These are phyloP conservation scores for Tyria jacobaeae DNA, from an alignment of 2,888 invertebrate genomes.

Conservation along the genomic window DNA sequence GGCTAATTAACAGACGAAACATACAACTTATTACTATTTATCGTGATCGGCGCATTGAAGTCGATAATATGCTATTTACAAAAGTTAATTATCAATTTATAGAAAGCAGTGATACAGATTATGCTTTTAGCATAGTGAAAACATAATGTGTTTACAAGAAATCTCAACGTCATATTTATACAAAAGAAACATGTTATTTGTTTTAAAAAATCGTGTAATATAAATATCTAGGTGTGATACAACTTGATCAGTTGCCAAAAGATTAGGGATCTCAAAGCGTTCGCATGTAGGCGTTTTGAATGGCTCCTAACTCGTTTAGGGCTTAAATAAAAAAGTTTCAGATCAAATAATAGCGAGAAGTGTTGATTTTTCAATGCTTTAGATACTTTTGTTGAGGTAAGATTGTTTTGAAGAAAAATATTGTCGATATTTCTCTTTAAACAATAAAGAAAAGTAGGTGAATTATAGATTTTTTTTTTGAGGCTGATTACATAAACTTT, in stretches of 20 bases:
- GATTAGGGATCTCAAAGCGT: conserved; percentile 67
- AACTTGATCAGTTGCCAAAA: conserved; percentile 76
- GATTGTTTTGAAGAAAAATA: conserved; percentile 27
- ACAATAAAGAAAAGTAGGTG: conserved; percentile 4
- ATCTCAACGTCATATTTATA: not conserved
- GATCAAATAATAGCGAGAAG: conserved; percentile 38
- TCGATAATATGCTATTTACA: too few relatives aligned
- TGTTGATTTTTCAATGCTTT: conserved; percentile 49
- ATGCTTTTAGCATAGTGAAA: not conserved
- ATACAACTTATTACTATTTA: too few relatives aligned
- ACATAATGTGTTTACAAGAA: not conserved
- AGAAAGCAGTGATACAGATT: too few relatives aligned
- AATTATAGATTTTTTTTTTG: not conserved
- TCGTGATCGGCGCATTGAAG: too few relatives aligned
- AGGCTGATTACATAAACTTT: conserved; percentile 5
- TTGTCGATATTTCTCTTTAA: conserved; percentile 8
- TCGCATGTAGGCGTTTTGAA: conserved; percentile 69
- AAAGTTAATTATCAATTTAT: not conserved
- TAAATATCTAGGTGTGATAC: conserved; percentile 70
- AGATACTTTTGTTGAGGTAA: conserved; percentile 32
- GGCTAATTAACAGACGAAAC: too few relatives aligned
- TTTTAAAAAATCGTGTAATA: conserved; percentile 41
- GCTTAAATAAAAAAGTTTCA: conserved; percentile 51
- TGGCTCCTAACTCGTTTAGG: conserved; percentile 62
- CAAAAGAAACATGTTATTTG: not conserved